Base-by-base conservation (phyloP, 2,888 invertebrate species). In the Mythimna impura region DNA sequence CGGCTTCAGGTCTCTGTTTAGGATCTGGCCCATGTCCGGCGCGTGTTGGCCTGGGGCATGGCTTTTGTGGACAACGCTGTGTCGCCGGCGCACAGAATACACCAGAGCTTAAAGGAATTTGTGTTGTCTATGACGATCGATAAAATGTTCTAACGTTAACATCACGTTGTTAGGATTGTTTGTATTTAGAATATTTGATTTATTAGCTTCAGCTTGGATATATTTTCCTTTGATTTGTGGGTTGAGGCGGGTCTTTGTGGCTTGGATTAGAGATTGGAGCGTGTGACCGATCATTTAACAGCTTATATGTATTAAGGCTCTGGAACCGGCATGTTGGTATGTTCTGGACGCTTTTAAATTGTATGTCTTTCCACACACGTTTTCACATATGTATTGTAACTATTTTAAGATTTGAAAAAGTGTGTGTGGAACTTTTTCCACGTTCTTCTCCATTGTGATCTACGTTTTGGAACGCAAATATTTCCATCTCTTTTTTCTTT, bases 1-100 rank as follows among this genome's bases (percentile, higher is more conserved):
- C 36, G 50, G 52, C n/a, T 43, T 34, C 54, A 69, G 71, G 81
- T 74, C 77, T 75, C 76, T 82, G 78, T 86, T 86, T 81, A 86
- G 86, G 85, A 83, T 74, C 84, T 78, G 85, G 78, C 70, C 80
- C 87, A 84, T 88, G 90, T 89, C 88, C 78, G 80, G 72, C 86
- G 72, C 86, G 83, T 90, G 90, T 89, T 86, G 71, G 89, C 90
- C 83, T 75, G 83, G 73, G 87, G 89, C 86, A 77, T 72, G 83
- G 85, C 84, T 87, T 85, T 85, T 83, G 86, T 87, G 81, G 83
- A 86, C 85, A 85, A 74, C 73, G 84, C 68, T 73, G 72, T 78
- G 72, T 83, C 83, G 70, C 62, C 73, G 67, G 75, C 71, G 70
- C 72, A 40, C 64, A 72, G 73, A 73, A 75, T 74, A 85, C 81